phyloP scores from a whole-genome alignment of 1,140 invertebrate species.

The Delia radicum region DNA sequence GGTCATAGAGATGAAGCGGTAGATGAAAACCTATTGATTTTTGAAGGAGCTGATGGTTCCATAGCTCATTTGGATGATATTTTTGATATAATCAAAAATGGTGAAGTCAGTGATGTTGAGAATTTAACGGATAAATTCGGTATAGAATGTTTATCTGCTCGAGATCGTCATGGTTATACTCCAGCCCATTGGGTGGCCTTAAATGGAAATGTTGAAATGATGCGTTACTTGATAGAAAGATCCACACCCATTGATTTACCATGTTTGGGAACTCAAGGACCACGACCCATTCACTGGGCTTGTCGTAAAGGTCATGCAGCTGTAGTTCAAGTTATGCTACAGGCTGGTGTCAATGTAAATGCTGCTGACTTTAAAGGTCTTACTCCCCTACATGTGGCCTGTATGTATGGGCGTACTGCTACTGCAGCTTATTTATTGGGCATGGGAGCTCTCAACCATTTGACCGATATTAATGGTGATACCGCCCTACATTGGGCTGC shows the following conservation, averaged over 20 bases:
- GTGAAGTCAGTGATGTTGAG: slow-evolving; percentile 75
- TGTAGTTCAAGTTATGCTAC: slow-evolving; percentile 74
- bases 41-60: slow-evolving; percentile 53
- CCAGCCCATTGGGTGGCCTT: slow-evolving; percentile 89
- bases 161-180: slow-evolving; percentile 89
- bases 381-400: slow-evolving; percentile 87
- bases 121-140: slow-evolving; percentile 75
- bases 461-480: slow-evolving; percentile 89
- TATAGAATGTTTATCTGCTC: slow-evolving; percentile 67
- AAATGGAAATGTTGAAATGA: slow-evolving; percentile 81
- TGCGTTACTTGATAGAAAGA: slow-evolving; percentile 80
- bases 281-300: slow-evolving; percentile 89
- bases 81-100: slow-evolving; percentile 53
- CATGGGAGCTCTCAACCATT: slow-evolving; percentile 78
- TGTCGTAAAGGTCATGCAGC: slow-evolving; percentile 82
- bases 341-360: slow-evolving; percentile 86
- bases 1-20: slow-evolving; percentile 51
- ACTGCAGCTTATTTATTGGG: slow-evolving; percentile 86
- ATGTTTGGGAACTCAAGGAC: slow-evolving; percentile 83
- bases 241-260: slow-evolving; percentile 81
- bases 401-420: slow-evolving; percentile 88
- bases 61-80: slow-evolving; percentile 56
- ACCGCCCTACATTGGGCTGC: slow-evolving; percentile 89
- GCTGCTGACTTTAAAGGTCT: slow-evolving; percentile 87
- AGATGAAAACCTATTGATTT: slow-evolving; percentile 35